Evolutionary conservation across 2,888 invertebrate genomes (phyloP), one percentile per base, ranked within the genome.

Genomic region (Tricholauxania praeusta): DNA sequence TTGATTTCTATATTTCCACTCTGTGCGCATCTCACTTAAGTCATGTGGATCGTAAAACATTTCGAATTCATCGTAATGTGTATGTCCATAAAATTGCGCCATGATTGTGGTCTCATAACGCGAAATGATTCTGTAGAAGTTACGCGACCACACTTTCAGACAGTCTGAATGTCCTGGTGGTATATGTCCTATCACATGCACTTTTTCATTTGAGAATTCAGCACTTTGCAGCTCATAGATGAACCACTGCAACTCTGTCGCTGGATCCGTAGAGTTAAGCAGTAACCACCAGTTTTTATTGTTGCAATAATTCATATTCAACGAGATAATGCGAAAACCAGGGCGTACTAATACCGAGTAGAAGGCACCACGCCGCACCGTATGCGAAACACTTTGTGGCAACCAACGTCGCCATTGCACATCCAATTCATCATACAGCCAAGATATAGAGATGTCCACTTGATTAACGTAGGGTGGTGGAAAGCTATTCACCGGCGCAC

Each of bases 261-360:
- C 96, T 1, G 98, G 98, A 88, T 99, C 98, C 0, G 97, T 98
- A 79, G 96, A 96, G 87, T 99, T 98, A 77, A 98, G 89, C 17
- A 96, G 88, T 47, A 96, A 89, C 96, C 96, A 97, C 97, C 97
- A 98, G 88, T 97, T 97, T 84, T 95, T 95, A 83, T 96, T 96
- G 85, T 97, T 96, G 87, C 97, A 97, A 87, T 96, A 97, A 88
- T 98, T 98, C 93, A 96, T 97, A 84, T 98, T 98, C n/a, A 98
- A 89, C 0, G 97, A 97, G 77, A 98, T 93, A 71, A 98, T 92
- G 73, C 97, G 90, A 86, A 98, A 95, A 19, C 96, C 96, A 0
- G 96, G 96, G 52, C 95, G 91, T 10, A 97, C 94, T 63, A 96
- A 90, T 2, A 96, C 95, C 4, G 97, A 96, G 88, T 98, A 99